Percentiles rank a stretch among this genome's conserved stretches.
Evolutionary conservation across 2,888 invertebrate species (phyloP).

Genomic region (Apotomis turbidana): DNA sequence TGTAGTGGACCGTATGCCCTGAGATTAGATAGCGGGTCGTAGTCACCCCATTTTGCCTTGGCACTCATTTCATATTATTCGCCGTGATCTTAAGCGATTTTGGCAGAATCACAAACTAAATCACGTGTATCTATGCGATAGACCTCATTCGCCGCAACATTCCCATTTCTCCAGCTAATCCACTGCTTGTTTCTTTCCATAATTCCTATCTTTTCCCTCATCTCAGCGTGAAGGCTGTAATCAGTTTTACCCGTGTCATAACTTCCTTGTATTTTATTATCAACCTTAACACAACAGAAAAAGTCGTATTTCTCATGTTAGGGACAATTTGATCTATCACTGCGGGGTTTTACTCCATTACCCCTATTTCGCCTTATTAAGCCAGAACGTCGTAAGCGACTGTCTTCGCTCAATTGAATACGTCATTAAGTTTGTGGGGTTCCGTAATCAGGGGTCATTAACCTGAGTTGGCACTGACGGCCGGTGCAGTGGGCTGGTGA

Average conservation of each 20-base stretch:
- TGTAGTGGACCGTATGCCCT: too few species aligned
- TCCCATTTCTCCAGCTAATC: not conserved
- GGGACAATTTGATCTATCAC: conserved; percentile 12
- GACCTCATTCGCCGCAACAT: not conserved
- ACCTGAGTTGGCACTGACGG: conserved; percentile 1
- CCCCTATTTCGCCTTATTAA: not conserved
- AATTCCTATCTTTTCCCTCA: not conserved
- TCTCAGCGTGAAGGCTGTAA: not conserved
- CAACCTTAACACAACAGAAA: not conserved
- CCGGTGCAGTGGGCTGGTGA: conserved; percentile 20
- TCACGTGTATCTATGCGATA: too few species aligned
- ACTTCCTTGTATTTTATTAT: not conserved
- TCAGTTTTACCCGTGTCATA: not conserved
- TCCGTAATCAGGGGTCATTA: conserved; percentile 30
- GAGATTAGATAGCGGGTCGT: too few species aligned
- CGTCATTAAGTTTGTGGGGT: not conserved
- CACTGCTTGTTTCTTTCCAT: not conserved
- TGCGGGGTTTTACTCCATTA: conserved; percentile 8
- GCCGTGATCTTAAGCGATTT: too few species aligned
- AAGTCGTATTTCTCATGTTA: not conserved
- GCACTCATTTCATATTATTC: too few species aligned
- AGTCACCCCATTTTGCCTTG: too few species aligned
- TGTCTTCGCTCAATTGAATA: not conserved
- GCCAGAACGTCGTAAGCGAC: not conserved
- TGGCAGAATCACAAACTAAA: too few species aligned